A percentile compares a stretch with the other conserved stretches of the same genome.
These are phyloP conservation scores for Misgurnus anguillicaudatus DNA, from an alignment of 2,113 vertebrate species.

Conservation along the genomic window DNA sequence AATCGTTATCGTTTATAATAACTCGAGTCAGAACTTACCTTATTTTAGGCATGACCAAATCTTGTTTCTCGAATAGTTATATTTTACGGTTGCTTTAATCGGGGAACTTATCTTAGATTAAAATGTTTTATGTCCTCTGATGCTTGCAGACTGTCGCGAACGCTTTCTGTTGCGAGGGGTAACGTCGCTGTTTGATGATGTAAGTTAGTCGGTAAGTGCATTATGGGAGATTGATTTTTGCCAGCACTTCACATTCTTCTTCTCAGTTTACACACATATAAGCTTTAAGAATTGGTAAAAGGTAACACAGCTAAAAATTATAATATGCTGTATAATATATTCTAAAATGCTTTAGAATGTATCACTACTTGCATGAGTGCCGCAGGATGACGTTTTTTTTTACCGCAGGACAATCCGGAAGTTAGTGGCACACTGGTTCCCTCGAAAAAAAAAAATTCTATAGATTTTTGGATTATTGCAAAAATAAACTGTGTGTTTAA, in stretches of 20 bases:
- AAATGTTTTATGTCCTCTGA: not conserved
- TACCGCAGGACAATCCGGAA: too few relatives aligned
- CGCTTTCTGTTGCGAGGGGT: constrained; percentile 64
- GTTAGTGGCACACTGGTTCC: too few relatives aligned
- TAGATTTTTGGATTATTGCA: too few relatives aligned
- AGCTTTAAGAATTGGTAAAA: not conserved
- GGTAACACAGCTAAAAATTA: not conserved
- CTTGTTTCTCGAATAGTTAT: not conserved
- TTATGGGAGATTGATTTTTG: constrained; percentile 39
- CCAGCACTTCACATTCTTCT: too few relatives aligned
- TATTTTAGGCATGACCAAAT: constrained; percentile 66
- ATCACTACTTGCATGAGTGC: too few relatives aligned
- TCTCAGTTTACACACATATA: too few relatives aligned
- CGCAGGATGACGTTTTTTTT: too few relatives aligned
- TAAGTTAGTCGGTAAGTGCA: not conserved
- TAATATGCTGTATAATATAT: too few relatives aligned
- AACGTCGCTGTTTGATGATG: constrained; percentile 68
- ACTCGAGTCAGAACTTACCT: constrained; percentile 54
- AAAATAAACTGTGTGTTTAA: too few relatives aligned
- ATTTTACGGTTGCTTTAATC: too few relatives aligned
- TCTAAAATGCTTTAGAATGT: too few relatives aligned
- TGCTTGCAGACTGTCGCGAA: not conserved
- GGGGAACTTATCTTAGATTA: not conserved
- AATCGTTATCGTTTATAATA: fast-evolving
- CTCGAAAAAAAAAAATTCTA: too few relatives aligned